phyloP scores from a whole-genome alignment of 2,797 vertebrate species.

The Sylvia borin region DNA sequence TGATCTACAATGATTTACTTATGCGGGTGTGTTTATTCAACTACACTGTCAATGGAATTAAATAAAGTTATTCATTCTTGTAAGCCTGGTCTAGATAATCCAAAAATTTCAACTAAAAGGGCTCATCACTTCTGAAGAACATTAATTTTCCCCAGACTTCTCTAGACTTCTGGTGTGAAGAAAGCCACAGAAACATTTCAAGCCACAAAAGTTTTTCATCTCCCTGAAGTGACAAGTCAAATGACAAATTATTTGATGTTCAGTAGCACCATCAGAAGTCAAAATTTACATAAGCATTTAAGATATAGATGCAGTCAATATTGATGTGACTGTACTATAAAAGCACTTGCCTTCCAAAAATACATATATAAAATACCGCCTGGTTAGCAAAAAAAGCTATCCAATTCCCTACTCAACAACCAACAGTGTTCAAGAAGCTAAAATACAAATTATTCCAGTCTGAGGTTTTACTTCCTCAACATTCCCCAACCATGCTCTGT shows the following conservation, averaged over 20 bases:
- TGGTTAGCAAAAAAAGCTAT: not conserved
- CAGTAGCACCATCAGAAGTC: not conserved
- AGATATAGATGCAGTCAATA: not conserved
- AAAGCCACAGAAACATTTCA: not conserved
- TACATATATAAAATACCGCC: not conserved
- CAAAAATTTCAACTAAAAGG: not conserved
- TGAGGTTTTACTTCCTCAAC: not conserved
- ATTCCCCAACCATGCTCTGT: not conserved
- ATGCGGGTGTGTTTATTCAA: not conserved
- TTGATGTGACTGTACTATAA: not conserved
- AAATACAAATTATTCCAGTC: not conserved
- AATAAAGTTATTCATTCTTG: not conserved
- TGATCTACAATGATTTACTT: not conserved
- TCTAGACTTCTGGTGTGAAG: not conserved
- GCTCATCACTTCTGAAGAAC: not conserved
- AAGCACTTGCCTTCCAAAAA: not conserved
- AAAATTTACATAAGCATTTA: not conserved
- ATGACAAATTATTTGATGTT: not conserved
- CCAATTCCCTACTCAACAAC: not conserved
- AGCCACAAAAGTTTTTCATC: not conserved
- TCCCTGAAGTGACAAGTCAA: not conserved
- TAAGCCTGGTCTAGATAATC: not conserved
- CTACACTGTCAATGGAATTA: not conserved
- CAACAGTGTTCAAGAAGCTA: not conserved
- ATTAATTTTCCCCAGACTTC: not conserved